Percentiles rank a stretch among this genome's conserved stretches.
Evolutionary conservation across 2,888 invertebrate genomes (phyloP).

Genomic region (Pheosia gnoma): DNA sequence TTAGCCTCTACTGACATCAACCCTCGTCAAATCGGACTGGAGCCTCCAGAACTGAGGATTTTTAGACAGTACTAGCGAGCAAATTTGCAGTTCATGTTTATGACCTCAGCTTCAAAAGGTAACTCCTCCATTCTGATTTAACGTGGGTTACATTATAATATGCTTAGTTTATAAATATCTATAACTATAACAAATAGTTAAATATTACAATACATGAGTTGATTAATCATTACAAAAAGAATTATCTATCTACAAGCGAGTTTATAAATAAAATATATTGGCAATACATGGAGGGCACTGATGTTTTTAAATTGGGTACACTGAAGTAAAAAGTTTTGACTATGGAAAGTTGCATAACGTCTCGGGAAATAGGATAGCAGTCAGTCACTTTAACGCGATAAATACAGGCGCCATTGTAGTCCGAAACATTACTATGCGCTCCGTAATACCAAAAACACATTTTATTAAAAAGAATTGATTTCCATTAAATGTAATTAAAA

Average conservation of each 20-base stretch:
- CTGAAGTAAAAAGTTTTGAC: constrained; percentile 25
- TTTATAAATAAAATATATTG: constrained; percentile 32
- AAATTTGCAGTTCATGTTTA: too few relatives aligned
- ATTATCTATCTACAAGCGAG: constrained; percentile 41
- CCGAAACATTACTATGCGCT: constrained; percentile 29
- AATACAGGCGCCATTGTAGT: constrained; percentile 12
- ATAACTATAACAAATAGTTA: constrained; percentile 37
- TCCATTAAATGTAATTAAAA: background rate
- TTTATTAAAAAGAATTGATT: background rate
- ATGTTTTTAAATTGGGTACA: constrained; percentile 32
- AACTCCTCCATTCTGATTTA: too few relatives aligned
- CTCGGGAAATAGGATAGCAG: constrained; percentile 13
- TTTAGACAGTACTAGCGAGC: too few relatives aligned
- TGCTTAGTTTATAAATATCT: constrained; percentile 38
- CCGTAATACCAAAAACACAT: constrained; percentile 13
- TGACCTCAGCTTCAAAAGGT: too few relatives aligned
- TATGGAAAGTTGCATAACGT: constrained; percentile 17
- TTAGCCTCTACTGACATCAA: constrained; percentile 31
- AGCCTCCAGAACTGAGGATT: too few relatives aligned
- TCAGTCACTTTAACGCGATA: constrained; percentile 15
- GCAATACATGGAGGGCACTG: constrained; percentile 45
- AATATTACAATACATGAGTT: constrained; percentile 29
- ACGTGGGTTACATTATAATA: background rate
- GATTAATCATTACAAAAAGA: constrained; percentile 31
- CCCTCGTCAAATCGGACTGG: too few relatives aligned